Percentiles rank a stretch among this genome's conserved stretches.
Evolutionary conservation across 2,888 invertebrate species (phyloP).

Genomic region (Tromatobia lineatoria): DNA sequence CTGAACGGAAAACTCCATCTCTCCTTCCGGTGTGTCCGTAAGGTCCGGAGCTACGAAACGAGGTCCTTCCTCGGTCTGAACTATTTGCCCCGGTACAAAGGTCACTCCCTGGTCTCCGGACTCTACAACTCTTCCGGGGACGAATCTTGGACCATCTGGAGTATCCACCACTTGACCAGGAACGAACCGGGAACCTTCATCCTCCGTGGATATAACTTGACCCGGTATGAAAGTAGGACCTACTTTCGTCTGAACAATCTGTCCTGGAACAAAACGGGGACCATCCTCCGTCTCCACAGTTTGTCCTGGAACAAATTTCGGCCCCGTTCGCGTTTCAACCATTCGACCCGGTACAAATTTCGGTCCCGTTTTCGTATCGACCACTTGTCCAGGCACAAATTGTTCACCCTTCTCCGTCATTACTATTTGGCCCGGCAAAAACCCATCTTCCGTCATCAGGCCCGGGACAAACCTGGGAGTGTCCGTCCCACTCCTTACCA

Average conservation of each 20-base stretch:
- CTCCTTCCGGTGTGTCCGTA: slow-evolving; percentile 89
- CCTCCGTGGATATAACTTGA: slow-evolving; percentile 89
- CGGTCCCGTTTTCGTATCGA: slow-evolving; percentile 89
- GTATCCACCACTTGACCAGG: slow-evolving; percentile 91
- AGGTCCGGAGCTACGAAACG: slow-evolving; percentile 90
- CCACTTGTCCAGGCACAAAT: slow-evolving; percentile 91
- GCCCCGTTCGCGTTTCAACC: slow-evolving; percentile 89
- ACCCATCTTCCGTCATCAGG: slow-evolving; percentile 89
- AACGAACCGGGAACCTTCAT: slow-evolving; percentile 86
- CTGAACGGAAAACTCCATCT: slow-evolving; percentile 90
- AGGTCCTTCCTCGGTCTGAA: slow-evolving; percentile 86
- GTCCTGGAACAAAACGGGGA: slow-evolving; percentile 92
- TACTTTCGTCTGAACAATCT: slow-evolving; percentile 91
- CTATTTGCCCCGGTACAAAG: slow-evolving; percentile 86
- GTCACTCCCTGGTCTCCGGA: slow-evolving; percentile 85
- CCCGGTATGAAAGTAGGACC: slow-evolving; percentile 93
- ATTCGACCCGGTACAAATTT: slow-evolving; percentile 93
- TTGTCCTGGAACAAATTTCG: slow-evolving; percentile 91
- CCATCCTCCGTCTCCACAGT: slow-evolving; percentile 91
- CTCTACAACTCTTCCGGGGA: slow-evolving; percentile 86
- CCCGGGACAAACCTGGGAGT: slow-evolving; percentile 90
- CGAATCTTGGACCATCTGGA: slow-evolving; percentile 89
- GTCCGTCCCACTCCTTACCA: slow-evolving; percentile 88
- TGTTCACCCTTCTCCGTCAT: slow-evolving; percentile 90
- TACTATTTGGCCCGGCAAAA: slow-evolving; percentile 90